Evolutionary conservation across 2,888 invertebrate species (phyloP), one percentile per base, ranked within the genome.

Genomic region (Aphidius colemani): DNA sequence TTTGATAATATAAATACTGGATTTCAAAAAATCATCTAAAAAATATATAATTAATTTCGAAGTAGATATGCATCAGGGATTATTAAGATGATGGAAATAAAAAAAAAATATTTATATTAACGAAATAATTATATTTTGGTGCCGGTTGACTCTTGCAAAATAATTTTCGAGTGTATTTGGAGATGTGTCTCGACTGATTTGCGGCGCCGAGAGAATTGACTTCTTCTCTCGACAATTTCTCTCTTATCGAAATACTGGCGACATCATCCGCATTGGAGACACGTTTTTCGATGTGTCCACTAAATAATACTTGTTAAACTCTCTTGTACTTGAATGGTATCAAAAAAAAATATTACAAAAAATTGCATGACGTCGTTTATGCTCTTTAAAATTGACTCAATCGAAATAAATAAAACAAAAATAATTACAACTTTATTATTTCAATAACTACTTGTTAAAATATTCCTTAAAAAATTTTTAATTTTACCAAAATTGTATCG

Each of bases 201-300:
- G 46, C 39, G 57, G 57, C 57, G 57, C 57, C 57, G 45, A 10
- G 5, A 46, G 57, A 57, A 57, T 46, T 40, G 57, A 39, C 57
- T 41, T 41, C 49, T 53, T 46, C 11, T 30, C 30, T 30, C 30
- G 5, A 30, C 5, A 30, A 30, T 30, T 30, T 11, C 57, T 45
- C 30, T 57, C 45, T 57, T 57, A 57, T 57, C 57, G 57, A 57
- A 57, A 57, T 40, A 11, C 39, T 46, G 57, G 30, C 57, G 46
- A 44, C 55, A 39, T 40, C 40, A 46, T 46, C 4, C 45, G 18
- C 9, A 45, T 44, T 45, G 18, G 41, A 57, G 57, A 57, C 57
- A 57, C 45, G 46, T 57, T 57, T 57, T n/a, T 43, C 55, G 13
- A 7, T 10, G 55, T 55, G 43, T 44, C 46, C 45, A 46, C 57